Conservation (phyloP, 1,140 invertebrate genomes). For the Aphaenogaster ashmeadi region DNA sequence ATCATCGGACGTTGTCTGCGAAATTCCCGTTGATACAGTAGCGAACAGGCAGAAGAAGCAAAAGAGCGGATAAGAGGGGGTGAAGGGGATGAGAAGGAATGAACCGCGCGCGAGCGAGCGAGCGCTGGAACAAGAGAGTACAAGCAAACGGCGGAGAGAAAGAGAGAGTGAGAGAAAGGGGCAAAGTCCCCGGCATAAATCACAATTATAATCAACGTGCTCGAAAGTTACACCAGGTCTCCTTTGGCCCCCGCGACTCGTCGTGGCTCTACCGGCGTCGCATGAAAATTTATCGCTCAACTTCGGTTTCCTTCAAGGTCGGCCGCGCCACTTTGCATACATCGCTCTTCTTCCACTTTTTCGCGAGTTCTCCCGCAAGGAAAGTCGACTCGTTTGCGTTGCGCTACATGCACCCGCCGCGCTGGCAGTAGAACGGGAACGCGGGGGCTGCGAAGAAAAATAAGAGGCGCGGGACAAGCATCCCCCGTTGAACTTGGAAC, state of each 20-base stretch:
- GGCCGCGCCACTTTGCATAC: conserved; percentile 70
- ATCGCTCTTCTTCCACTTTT: conserved; percentile 70
- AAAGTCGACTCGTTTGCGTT: conserved; percentile 40
- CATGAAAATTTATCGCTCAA: conserved; percentile 79
- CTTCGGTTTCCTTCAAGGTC: conserved; percentile 78
- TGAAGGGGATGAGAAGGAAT: conserved; percentile 25
- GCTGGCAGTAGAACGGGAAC: conserved; percentile 14
- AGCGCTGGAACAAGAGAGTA: not conserved
- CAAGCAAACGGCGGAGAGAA: conserved; percentile 17
- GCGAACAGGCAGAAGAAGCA: conserved; percentile 33
- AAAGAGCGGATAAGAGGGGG: not conserved
- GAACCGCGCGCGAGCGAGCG: not conserved
- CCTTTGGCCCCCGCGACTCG: conserved; percentile 68
- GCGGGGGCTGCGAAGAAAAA: conserved; percentile 56
- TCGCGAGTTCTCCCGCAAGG: conserved; percentile 57
- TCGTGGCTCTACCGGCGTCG: conserved; percentile 68
- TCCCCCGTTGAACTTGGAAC: conserved; percentile 60
- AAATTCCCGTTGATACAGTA: conserved; percentile 37
- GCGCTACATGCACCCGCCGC: conserved; percentile 13
- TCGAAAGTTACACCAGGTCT: conserved; percentile 76
- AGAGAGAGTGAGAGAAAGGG: conserved; percentile 24
- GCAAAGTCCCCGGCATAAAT: conserved; percentile 72
- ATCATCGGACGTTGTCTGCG: conserved; percentile 62
- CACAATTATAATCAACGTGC: conserved; percentile 82
- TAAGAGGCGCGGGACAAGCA: conserved; percentile 37